phyloP scores from a whole-genome alignment of 2,113 vertebrate genomes.

The Solea senegalensis region DNA sequence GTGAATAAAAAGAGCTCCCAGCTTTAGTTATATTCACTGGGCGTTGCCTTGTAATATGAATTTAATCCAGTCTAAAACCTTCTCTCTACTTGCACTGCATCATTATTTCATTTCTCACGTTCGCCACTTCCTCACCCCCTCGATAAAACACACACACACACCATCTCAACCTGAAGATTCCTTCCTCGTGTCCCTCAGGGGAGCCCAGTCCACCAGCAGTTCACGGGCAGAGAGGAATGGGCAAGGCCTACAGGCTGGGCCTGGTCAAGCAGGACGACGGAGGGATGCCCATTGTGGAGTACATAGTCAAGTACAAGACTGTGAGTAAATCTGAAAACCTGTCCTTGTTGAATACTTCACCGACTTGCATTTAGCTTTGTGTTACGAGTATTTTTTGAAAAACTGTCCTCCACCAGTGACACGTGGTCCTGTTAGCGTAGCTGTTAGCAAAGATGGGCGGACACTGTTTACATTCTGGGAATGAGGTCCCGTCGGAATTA shows the following conservation, averaged over 20 bases:
- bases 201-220: constrained; percentile 96
- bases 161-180: constrained; percentile 4
- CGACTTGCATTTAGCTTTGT: too few relatives aligned
- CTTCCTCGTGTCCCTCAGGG: constrained; percentile 75
- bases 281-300: constrained; percentile 96
- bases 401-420: too few relatives aligned
- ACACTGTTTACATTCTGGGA: too few relatives aligned
- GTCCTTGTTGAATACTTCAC: too few relatives aligned
- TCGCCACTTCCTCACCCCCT: constrained; percentile 43
- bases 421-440: too few relatives aligned
- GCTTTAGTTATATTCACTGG: constrained; percentile 50
- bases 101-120: constrained; percentile 59
- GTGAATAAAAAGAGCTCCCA: constrained; percentile 52
- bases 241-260: constrained; percentile 93
- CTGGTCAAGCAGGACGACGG: constrained; percentile 97
- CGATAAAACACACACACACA: constrained; percentile 6
- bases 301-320: constrained; percentile 96
- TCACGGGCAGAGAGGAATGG: constrained; percentile 93
- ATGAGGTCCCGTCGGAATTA: too few relatives aligned
- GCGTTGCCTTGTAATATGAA: constrained; percentile 50
- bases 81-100: constrained; percentile 38
- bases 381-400: too few relatives aligned
- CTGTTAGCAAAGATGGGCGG: too few relatives aligned
- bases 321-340: constrained; percentile 81
- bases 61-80: constrained; percentile 50